These are phyloP conservation scores for Nomada goodeniana DNA, from an alignment of 2,888 invertebrate genomes.

Conservation along the genomic window DNA sequence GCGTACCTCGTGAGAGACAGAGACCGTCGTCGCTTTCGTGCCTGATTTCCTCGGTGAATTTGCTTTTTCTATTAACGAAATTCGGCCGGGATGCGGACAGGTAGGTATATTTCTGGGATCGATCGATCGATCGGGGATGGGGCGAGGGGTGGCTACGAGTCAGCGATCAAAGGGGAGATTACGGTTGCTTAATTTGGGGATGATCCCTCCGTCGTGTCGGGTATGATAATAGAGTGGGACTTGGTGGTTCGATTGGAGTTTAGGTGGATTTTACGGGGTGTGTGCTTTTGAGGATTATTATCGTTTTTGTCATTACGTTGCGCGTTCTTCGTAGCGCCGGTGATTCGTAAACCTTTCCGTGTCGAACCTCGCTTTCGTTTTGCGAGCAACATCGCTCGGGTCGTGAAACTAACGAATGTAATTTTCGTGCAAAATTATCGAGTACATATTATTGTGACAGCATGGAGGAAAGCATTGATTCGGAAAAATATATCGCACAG, in stretches of 20 bases:
- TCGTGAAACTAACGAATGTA: no score
- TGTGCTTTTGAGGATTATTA: no score
- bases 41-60: conserved; percentile 75
- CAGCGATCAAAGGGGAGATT: conserved; percentile 1
- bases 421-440: no score
- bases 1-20: conserved; percentile 37
- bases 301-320: background rate
- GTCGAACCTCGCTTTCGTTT: no score
- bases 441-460: no score
- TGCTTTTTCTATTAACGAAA: conserved; percentile 53
- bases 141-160: background rate
- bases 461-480: no score
- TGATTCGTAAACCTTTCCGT: no score
- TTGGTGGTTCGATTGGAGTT: background rate
- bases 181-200: background rate
- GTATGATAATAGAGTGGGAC: background rate
- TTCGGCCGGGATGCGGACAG: background rate
- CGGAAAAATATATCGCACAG: no score
- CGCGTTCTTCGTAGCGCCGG: no score
- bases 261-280: background rate
- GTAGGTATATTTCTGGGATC: background rate
- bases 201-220: background rate
- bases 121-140: background rate
- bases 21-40: conserved; percentile 58
- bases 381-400: no score